Evolutionary conservation across 2,888 invertebrate genomes (phyloP), one percentile per base, ranked within the genome.

Genomic region (Thyatira batis): DNA sequence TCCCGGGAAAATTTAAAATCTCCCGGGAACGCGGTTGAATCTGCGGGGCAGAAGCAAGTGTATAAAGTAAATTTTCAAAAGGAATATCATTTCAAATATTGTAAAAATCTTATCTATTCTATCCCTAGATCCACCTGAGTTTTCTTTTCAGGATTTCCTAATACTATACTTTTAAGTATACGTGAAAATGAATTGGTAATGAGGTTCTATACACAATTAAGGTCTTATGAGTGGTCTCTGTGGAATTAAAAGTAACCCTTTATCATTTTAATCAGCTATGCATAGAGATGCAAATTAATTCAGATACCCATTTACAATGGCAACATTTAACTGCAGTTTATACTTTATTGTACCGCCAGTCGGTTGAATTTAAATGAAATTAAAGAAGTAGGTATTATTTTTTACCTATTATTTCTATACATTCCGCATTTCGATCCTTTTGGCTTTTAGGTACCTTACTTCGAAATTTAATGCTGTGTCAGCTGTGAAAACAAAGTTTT

Each of bases 381-480:
- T n/a, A 4, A 33, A 33, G 30, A 30, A n/a, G 33, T 33, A n/a
- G 33, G 3, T 28, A 6, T 10, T 28, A 10, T 10, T 6, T 6
- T 27, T 28, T 28, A 0, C 28, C 57, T 69, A 69, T 71, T 66
- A 69, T 69, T 70, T 68, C 25, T 63, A 56, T 62, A 56, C 52
- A 58, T 55, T 51, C 52, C 45, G 43, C 55, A 64, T 67, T n/a
- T n/a, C n/a, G n/a, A n/a, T n/a, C n/a, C n/a, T n/a, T n/a, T n/a
- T n/a, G n/a, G n/a, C n/a, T n/a, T n/a, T n/a, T n/a, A n/a, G n/a
- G n/a, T n/a, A n/a, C n/a, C n/a, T n/a, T n/a, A n/a, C n/a, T n/a
- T n/a, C n/a, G n/a, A n/a, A n/a, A n/a, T n/a, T n/a, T n/a, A n/a
- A n/a, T n/a, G n/a, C n/a, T n/a, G n/a, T n/a, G n/a, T n/a, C n/a